These are phyloP conservation scores for Percopsis transmontana DNA, from an alignment of 2,113 vertebrate species.

Conservation along the genomic window DNA sequence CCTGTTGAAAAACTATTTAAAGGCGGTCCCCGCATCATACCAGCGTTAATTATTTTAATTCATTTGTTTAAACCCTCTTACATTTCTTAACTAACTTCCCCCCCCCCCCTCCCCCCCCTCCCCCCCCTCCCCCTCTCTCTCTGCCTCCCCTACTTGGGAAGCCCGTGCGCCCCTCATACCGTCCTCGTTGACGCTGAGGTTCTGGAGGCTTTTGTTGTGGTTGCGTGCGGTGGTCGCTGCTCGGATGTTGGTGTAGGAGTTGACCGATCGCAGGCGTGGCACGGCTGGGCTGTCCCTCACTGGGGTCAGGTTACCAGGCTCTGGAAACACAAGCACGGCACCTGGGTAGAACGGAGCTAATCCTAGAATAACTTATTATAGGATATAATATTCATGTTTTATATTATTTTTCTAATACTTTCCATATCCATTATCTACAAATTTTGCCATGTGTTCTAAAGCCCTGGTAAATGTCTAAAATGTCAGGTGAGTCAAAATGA, in stretches of 20 bases:
- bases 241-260: constrained; percentile 98
- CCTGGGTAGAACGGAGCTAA: too few relatives aligned
- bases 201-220: constrained; percentile 97
- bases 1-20: too few relatives aligned
- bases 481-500: too few relatives aligned
- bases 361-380: too few relatives aligned
- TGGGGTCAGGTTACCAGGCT: constrained; percentile 89
- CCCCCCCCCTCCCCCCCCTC: background rate
- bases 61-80: too few relatives aligned
- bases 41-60: too few relatives aligned
- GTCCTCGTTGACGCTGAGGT: constrained; percentile 95
- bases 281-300: constrained; percentile 90
- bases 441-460: too few relatives aligned
- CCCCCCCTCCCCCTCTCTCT: background rate
- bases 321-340: constrained; percentile 60
- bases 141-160: background rate
- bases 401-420: too few relatives aligned
- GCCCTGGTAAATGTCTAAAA: too few relatives aligned
- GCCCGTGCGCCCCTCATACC: constrained; percentile 70
- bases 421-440: too few relatives aligned
- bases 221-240: constrained; percentile 87
- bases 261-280: constrained; percentile 91
- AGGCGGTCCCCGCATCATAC: too few relatives aligned
- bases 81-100: constrained; percentile 4
- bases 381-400: too few relatives aligned